phyloP scores from a whole-genome alignment of 2,888 invertebrate species.

The Patella ulyssiponensis region DNA sequence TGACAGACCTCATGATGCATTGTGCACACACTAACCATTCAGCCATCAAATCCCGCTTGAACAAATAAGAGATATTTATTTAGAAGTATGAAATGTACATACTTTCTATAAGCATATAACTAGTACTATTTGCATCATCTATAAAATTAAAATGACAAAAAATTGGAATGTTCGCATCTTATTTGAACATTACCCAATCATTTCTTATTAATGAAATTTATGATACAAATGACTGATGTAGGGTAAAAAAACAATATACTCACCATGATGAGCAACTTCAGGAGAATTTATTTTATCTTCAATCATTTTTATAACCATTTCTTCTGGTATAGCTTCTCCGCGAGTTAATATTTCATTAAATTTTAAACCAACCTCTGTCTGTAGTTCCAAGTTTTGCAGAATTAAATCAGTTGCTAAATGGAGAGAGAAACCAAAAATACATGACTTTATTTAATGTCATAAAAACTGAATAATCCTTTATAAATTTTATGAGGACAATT shows the following conservation, averaged over 20 bases:
- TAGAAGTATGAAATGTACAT: background rate
- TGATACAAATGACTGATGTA: too few relatives aligned
- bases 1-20: too few relatives aligned
- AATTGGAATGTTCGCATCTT: too few relatives aligned
- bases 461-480: too few relatives aligned
- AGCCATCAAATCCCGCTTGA: too few relatives aligned
- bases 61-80: background rate
- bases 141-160: too few relatives aligned
- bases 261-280: conserved; percentile 72
- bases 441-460: too few relatives aligned
- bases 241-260: conserved; percentile 15
- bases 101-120: background rate
- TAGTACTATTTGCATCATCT: too few relatives aligned
- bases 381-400: conserved; percentile 64
- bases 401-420: conserved; percentile 67
- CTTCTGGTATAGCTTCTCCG: conserved; percentile 70
- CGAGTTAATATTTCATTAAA: conserved; percentile 63
- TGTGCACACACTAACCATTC: too few relatives aligned
- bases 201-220: too few relatives aligned
- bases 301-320: conserved; percentile 67
- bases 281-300: conserved; percentile 70
- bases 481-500: too few relatives aligned
- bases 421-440: conserved; percentile 7
- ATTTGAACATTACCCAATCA: too few relatives aligned
- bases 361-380: conserved; percentile 67